Evolutionary conservation across 2,888 invertebrate genomes (phyloP).

Genomic region (Spisula subtruncata): DNA sequence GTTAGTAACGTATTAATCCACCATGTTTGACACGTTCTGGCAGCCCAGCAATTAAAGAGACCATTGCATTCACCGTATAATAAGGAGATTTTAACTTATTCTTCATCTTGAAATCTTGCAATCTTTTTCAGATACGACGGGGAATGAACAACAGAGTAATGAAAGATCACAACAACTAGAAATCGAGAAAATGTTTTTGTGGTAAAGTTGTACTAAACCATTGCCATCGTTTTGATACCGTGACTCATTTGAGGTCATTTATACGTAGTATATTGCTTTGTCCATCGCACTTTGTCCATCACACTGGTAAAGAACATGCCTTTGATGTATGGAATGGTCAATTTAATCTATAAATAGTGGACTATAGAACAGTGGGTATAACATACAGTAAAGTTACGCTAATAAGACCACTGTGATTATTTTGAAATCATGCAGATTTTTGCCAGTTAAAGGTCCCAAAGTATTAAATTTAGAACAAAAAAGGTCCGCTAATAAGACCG

Average conservation of each 20-base stretch:
- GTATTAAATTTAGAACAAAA: no score
- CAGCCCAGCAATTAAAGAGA: constrained; percentile 30
- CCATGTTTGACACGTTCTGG: constrained; percentile 52
- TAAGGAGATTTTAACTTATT: background rate
- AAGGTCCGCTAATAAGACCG: no score
- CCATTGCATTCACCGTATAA: background rate
- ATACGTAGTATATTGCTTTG: background rate
- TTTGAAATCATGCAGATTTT: no score
- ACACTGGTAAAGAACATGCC: background rate
- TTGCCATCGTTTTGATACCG: background rate
- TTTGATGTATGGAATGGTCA: no score
- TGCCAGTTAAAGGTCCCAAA: no score
- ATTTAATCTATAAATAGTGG: no score
- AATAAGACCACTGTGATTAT: no score
- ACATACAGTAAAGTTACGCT: no score
- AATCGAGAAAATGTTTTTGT: background rate
- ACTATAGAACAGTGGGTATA: no score
- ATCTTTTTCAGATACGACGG: background rate
- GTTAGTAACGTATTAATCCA: constrained; percentile 38
- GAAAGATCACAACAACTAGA: background rate
- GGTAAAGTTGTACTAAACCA: background rate
- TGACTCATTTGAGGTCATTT: constrained; percentile 6
- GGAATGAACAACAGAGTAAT: constrained; percentile 3
- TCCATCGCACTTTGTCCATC: background rate
- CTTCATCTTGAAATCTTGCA: no score